Percentiles rank a stretch among this genome's conserved stretches.
These are phyloP conservation scores for Mola mola DNA, from an alignment of 2,113 vertebrate genomes.

Conservation along the genomic window DNA sequence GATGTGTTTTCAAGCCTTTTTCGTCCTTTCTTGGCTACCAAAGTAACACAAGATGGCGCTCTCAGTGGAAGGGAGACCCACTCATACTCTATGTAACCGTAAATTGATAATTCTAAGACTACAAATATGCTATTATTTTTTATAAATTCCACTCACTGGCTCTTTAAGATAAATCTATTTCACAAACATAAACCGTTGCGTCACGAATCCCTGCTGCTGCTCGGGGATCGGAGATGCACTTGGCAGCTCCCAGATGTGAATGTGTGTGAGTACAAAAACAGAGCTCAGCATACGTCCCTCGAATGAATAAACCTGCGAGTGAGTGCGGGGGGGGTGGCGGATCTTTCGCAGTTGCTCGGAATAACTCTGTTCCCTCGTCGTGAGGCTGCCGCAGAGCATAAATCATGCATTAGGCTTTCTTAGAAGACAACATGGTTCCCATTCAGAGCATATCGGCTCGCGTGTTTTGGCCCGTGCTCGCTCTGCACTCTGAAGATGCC, in stretches of 20 bases:
- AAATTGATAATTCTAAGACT: too few species aligned
- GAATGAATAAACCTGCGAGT: constrained; percentile 32
- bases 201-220: too few species aligned
- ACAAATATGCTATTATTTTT: too few species aligned
- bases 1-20: too few species aligned
- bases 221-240: constrained; percentile 1
- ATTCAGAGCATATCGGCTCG: constrained; percentile 31
- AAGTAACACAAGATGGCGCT: too few species aligned
- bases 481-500: constrained; percentile 43
- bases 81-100: too few species aligned
- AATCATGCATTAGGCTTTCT: constrained; percentile 57
- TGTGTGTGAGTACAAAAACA: constrained; percentile 20
- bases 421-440: constrained; percentile 48
- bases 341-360: constrained; percentile 23
- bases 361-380: constrained; percentile 11
- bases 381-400: constrained; percentile 39
- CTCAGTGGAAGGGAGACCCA: too few species aligned
- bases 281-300: constrained; percentile 34
- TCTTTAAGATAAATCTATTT: too few species aligned
- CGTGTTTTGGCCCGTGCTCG: background rate
- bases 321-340: background rate
- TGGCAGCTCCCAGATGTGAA: constrained; percentile 46
- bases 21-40: too few species aligned
- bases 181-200: too few species aligned
- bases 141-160: too few species aligned